phyloP scores from a whole-genome alignment of 1,140 invertebrate species.

The Drosophila pachea region DNA sequence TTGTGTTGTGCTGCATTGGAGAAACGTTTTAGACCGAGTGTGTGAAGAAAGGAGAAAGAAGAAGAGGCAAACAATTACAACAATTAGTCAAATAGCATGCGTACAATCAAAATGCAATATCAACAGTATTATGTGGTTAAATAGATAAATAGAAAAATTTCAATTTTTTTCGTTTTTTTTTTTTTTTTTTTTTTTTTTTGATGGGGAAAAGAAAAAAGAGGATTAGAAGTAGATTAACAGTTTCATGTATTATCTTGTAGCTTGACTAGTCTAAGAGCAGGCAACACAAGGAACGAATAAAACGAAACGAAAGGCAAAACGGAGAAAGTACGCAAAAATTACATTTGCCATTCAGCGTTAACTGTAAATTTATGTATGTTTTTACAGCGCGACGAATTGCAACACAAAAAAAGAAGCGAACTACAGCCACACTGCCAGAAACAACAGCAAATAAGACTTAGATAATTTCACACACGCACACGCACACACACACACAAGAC shows the following conservation, averaged over 20 bases:
- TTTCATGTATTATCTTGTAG: constrained; percentile 20
- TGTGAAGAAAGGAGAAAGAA: constrained; percentile 45
- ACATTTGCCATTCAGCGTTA: constrained; percentile 13
- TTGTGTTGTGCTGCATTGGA: constrained; percentile 74
- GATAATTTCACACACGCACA: constrained; percentile 1
- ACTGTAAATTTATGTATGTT: background rate
- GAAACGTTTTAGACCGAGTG: constrained; percentile 58
- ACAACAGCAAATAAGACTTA: too few species aligned
- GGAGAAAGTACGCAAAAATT: constrained; percentile 17
- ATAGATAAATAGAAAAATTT: background rate
- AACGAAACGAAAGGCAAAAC: constrained; percentile 12
- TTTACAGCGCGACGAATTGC: constrained; percentile 6
- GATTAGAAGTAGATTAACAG: constrained; percentile 20
- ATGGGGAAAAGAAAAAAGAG: constrained; percentile 3
- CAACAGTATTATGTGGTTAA: constrained; percentile 28
- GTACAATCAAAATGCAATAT: constrained; percentile 26
- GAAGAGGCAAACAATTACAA: constrained; percentile 71
- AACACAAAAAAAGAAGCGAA: background rate
- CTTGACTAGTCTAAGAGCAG: constrained; percentile 40
- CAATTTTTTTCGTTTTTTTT: background rate
- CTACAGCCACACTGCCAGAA: too few species aligned
- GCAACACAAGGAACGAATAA: constrained; percentile 24
- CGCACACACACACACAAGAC: constrained; percentile 2
- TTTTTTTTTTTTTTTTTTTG: background rate
- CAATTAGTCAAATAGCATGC: constrained; percentile 60